A percentile compares a stretch with the other conserved stretches of the same genome.
Evolutionary conservation across 2,888 invertebrate species (phyloP).

Genomic region (Acrobasis repandana): DNA sequence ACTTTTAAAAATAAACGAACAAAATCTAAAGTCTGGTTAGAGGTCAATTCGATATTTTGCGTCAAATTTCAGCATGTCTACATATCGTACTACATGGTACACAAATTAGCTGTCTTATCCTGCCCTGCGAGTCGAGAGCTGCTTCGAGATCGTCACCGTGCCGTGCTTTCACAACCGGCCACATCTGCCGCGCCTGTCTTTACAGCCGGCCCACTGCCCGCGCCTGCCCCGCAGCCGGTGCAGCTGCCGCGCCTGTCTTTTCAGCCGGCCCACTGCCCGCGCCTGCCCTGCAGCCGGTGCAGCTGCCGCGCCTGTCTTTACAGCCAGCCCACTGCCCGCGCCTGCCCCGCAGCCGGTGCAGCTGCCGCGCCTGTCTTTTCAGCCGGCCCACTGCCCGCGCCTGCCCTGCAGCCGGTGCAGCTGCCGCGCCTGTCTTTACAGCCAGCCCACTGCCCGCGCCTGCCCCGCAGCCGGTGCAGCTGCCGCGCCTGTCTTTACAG

Average conservation of each 20-base stretch:
- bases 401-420: background rate
- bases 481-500: background rate
- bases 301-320: background rate
- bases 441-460: background rate
- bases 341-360: background rate
- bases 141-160: background rate
- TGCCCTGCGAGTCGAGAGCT: background rate
- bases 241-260: background rate
- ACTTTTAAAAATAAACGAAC: no score
- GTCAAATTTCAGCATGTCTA: slow-evolving; percentile 1
- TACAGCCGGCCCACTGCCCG: background rate
- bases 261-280: background rate
- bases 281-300: background rate
- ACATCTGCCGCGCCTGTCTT: slow-evolving; percentile 2
- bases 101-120: background rate
- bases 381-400: background rate
- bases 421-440: background rate
- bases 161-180: background rate
- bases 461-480: background rate
- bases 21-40: background rate
- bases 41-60: slow-evolving; percentile 6
- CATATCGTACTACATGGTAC: background rate
- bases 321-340: background rate
- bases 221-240: background rate
- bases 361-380: background rate